A percentile compares a stretch with the other conserved stretches of the same genome.
Evolutionary conservation across 2,888 invertebrate species (phyloP).

Genomic region (Acholoe squamosa): DNA sequence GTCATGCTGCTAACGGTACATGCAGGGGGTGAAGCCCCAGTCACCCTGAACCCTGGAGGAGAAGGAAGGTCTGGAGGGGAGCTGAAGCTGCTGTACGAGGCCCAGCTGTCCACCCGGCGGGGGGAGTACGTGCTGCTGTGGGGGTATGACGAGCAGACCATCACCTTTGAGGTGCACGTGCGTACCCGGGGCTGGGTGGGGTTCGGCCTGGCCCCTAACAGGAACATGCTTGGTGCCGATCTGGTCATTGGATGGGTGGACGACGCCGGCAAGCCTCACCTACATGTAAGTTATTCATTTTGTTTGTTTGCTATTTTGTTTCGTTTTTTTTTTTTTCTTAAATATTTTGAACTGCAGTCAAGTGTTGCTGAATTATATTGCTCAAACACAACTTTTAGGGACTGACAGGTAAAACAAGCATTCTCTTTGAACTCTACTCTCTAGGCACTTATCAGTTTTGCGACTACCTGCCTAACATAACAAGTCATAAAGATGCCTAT

Average conservation of each 20-base stretch:
- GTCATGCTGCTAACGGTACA: neutral
- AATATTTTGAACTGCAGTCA: neutral
- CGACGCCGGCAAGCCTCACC: neutral
- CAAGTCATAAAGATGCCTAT: too few relatives aligned
- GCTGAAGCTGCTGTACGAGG: neutral
- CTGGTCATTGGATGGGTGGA: conserved; percentile 63
- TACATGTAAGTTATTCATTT: neutral
- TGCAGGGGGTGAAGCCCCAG: neutral
- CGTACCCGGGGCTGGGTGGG: conserved; percentile 62
- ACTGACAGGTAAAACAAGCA: too few relatives aligned
- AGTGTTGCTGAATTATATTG: too few relatives aligned
- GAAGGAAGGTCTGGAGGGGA: too few relatives aligned
- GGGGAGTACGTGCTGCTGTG: conserved; percentile 57
- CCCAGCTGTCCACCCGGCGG: neutral
- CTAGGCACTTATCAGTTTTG: too few relatives aligned
- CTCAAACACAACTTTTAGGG: too few relatives aligned
- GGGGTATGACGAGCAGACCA: conserved; percentile 38
- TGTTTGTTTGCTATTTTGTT: neutral
- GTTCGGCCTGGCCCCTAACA: conserved; percentile 57
- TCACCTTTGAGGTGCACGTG: conserved; percentile 62
- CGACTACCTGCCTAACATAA: too few relatives aligned
- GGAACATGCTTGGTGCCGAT: conserved; percentile 59
- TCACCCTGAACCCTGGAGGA: neutral
- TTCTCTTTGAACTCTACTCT: too few relatives aligned
- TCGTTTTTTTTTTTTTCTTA: neutral